These are phyloP conservation scores for Eupithecia tripunctaria DNA, from an alignment of 2,888 invertebrate genomes.

Conservation along the genomic window DNA sequence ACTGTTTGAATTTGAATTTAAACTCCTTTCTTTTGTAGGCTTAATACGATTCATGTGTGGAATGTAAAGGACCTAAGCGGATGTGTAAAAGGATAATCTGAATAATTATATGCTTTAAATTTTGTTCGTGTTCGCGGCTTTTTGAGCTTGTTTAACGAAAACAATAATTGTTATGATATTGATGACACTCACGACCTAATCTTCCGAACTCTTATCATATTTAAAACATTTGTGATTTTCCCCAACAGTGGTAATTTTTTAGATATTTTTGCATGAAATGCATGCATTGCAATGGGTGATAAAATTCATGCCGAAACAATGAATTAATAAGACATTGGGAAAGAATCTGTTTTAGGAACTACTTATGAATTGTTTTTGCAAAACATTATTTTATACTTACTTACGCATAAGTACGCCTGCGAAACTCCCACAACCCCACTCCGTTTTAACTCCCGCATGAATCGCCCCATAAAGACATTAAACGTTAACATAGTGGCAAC, in stretches of 20 bases:
- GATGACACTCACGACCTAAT: background rate
- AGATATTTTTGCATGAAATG: background rate
- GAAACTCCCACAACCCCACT: background rate
- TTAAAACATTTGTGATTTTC: background rate
- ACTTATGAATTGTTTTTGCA: background rate
- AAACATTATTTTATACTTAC: background rate
- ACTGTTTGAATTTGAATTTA: conserved; percentile 64
- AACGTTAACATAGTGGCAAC: background rate
- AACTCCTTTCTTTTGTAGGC: conserved; percentile 63
- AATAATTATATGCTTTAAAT: background rate
- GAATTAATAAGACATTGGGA: background rate
- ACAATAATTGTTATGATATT: too few relatives aligned
- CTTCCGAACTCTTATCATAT: background rate
- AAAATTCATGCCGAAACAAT: background rate
- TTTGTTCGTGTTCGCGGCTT: background rate
- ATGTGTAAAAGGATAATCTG: conserved; percentile 30
- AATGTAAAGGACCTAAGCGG: conserved; percentile 34
- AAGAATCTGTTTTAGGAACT: background rate
- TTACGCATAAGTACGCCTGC: background rate
- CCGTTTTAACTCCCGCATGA: background rate
- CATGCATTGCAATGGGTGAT: too few relatives aligned
- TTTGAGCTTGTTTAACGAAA: background rate
- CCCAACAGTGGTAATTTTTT: background rate
- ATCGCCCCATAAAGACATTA: background rate
- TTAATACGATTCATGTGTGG: conserved; percentile 59